Conservation (phyloP, 2,113 vertebrate genomes). For the Dascyllus trimaculatus region DNA sequence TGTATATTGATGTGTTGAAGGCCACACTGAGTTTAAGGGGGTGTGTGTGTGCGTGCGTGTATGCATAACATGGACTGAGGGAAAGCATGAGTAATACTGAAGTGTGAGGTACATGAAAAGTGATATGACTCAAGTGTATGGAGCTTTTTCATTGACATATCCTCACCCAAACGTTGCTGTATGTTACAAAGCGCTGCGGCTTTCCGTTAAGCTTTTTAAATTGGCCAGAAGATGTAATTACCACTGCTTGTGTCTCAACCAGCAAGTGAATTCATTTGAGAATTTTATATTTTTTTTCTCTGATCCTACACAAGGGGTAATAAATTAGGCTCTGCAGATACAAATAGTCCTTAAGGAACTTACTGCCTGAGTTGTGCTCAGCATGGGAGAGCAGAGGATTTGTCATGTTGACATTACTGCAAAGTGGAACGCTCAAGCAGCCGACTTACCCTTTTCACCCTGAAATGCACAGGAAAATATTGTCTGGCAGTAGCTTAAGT, state of each 20-base stretch:
- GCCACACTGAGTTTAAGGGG: background rate
- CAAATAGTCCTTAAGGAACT: conserved; percentile 37
- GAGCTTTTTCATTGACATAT: background rate
- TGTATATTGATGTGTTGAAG: conserved; percentile 11
- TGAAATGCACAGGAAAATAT: conserved; percentile 17
- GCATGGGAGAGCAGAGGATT: conserved; percentile 17
- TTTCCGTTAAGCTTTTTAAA: conserved; percentile 20
- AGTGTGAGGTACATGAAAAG: conserved; percentile 27
- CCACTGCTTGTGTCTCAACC: background rate
- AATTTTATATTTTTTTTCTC: conserved; percentile 24
- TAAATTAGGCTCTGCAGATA: conserved; percentile 3
- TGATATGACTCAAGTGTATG: background rate
- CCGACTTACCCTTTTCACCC: background rate
- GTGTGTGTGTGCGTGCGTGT: conserved; percentile 5
- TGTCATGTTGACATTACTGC: conserved; percentile 35
- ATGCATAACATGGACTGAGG: conserved; percentile 5
- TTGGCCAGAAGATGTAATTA: background rate
- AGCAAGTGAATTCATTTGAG: background rate
- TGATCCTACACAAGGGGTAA: background rate
- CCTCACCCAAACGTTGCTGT: background rate
- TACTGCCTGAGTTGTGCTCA: conserved; percentile 16
- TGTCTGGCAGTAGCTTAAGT: conserved; percentile 14
- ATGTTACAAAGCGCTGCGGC: conserved; percentile 9
- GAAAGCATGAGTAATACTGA: conserved; percentile 35
- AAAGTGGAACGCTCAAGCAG: background rate